Evolutionary conservation across 2,888 invertebrate genomes (phyloP).

Genomic region (Macrosoma leucophasiata): DNA sequence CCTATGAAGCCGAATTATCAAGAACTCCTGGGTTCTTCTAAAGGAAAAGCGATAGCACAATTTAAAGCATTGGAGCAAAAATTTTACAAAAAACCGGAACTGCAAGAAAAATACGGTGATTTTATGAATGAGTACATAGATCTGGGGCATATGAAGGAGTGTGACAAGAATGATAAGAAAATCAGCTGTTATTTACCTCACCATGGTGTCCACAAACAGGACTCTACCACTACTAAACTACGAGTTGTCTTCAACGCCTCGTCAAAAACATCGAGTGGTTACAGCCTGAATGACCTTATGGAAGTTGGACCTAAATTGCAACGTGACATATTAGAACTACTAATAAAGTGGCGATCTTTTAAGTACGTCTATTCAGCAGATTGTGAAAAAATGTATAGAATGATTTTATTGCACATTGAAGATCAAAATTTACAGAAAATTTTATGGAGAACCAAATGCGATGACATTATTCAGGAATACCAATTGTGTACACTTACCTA

Average conservation of each 20-base stretch:
- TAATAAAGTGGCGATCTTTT: too few species aligned
- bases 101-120: too few species aligned
- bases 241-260: slow-evolving; percentile 26
- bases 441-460: too few species aligned
- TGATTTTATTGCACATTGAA: too few species aligned
- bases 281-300: slow-evolving; percentile 26
- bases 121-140: slow-evolving; percentile 4
- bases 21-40: too few species aligned
- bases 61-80: too few species aligned
- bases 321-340: too few species aligned
- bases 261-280: slow-evolving; percentile 15
- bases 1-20: slow-evolving; percentile 17
- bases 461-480: too few species aligned
- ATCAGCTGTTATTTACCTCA: slow-evolving; percentile 1
- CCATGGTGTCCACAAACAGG: neutral
- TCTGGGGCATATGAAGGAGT: slow-evolving; percentile 5
- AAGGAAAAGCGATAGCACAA: too few species aligned
- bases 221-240: slow-evolving; percentile 6
- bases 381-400: too few species aligned
- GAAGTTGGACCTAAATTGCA: slow-evolving; percentile 23
- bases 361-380: slow-evolving; percentile 25
- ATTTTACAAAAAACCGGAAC: too few species aligned
- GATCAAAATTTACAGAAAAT: slow-evolving; percentile 25
- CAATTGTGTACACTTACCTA: neutral
- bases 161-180: too few species aligned